Evolutionary conservation across 2,888 invertebrate genomes (phyloP).

Genomic region (Cryptus viduatorius): DNA sequence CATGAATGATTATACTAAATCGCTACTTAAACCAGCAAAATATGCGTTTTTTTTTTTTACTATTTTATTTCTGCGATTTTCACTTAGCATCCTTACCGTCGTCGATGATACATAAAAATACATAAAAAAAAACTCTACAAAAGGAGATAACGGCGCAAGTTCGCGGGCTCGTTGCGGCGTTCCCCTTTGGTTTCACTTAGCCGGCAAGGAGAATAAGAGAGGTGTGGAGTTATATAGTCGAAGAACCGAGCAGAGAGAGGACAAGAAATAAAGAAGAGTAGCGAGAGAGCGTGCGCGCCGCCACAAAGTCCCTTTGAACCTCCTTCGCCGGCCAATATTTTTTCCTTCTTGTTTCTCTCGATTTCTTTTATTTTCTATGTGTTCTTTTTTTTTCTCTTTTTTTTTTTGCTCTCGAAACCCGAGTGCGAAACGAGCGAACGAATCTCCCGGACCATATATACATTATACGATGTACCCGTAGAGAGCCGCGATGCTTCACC

Average conservation of each 20-base stretch:
- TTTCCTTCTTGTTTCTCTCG: slow-evolving; percentile 31
- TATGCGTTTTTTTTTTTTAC: not conserved
- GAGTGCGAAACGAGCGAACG: slow-evolving; percentile 57
- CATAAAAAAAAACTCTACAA: slow-evolving; percentile 5
- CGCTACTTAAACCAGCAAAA: not conserved
- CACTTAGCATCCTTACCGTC: slow-evolving; percentile 1
- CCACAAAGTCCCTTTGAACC: slow-evolving; percentile 66
- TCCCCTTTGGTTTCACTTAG: slow-evolving; percentile 68
- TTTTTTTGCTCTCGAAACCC: slow-evolving; percentile 52
- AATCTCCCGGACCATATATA: slow-evolving; percentile 20
- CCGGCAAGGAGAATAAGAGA: slow-evolving; percentile 30
- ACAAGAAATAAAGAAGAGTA: slow-evolving; percentile 51
- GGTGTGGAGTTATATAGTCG: slow-evolving; percentile 9
- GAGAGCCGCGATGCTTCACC: slow-evolving; percentile 38
- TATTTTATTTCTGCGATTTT: not conserved
- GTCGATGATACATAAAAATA: slow-evolving; percentile 46
- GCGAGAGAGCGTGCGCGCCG: slow-evolving; percentile 41
- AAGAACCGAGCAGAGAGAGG: slow-evolving; percentile 35
- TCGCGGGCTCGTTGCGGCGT: slow-evolving; percentile 65
- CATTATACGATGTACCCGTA: slow-evolving; percentile 25
- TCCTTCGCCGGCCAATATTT: slow-evolving; percentile 53
- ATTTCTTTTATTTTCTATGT: not conserved
- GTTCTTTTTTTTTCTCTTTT: slow-evolving; percentile 34
- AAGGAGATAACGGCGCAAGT: slow-evolving; percentile 46
- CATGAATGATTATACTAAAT: not conserved